Conservation (phyloP, 2,888 invertebrate genomes). For the Cryptus armator region DNA sequence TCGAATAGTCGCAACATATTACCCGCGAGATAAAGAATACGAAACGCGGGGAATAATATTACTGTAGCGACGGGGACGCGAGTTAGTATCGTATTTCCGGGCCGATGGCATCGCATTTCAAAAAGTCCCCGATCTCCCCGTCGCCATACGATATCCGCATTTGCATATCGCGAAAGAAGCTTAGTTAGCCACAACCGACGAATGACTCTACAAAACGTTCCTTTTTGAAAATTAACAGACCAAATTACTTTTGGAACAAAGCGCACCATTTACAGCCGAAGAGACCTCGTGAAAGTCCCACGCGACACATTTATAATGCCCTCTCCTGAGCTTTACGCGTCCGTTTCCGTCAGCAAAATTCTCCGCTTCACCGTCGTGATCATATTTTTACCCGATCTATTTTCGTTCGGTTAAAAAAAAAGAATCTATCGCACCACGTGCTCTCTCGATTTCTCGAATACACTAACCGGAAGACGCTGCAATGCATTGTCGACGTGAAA, state of each 20-base stretch:
- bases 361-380: slow-evolving; percentile 19
- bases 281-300: slow-evolving; percentile 33
- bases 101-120: slow-evolving; percentile 39
- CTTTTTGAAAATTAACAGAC: neutral
- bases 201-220: neutral
- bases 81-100: slow-evolving; percentile 38
- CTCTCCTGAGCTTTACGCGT: slow-evolving; percentile 19
- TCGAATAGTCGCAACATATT: slow-evolving; percentile 3
- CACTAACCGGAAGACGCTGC: neutral
- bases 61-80: neutral
- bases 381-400: slow-evolving; percentile 62
- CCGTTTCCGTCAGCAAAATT: slow-evolving; percentile 49
- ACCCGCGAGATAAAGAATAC: slow-evolving; percentile 7
- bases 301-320: slow-evolving; percentile 38
- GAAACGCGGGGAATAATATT: slow-evolving; percentile 5
- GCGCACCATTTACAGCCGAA: neutral
- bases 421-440: slow-evolving; percentile 1
- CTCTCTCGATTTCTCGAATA: neutral
- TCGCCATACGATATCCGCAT: neutral
- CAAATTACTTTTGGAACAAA: neutral
- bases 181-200: neutral
- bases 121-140: slow-evolving; percentile 5
- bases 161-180: slow-evolving; percentile 4
- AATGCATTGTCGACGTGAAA: slow-evolving; percentile 13
- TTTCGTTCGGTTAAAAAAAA: slow-evolving; percentile 37